Conservation (phyloP, 2,113 vertebrate species). For the Peromyscus californicus region DNA sequence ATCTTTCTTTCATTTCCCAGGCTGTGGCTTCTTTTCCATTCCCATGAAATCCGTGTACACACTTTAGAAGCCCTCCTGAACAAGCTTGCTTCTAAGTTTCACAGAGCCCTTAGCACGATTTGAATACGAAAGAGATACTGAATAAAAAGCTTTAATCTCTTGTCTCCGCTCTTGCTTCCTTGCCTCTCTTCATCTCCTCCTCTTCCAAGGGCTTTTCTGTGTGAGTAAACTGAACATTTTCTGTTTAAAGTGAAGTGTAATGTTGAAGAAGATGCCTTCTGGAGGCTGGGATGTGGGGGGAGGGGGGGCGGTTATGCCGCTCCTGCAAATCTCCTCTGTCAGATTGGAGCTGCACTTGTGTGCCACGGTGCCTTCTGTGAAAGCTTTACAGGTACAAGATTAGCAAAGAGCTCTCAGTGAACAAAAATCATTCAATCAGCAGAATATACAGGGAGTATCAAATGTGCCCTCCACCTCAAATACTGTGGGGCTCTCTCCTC, state of each 20-base stretch:
- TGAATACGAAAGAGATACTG: conserved; percentile 95
- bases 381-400: conserved; percentile 95
- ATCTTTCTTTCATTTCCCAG: conserved; percentile 92
- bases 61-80: conserved; percentile 93
- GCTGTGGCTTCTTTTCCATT: conserved; percentile 91
- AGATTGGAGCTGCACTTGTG: conserved; percentile 87
- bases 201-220: conserved; percentile 90
- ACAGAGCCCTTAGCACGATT: conserved; percentile 92
- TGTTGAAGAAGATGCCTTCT: conserved; percentile 85
- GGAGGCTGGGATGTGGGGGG: conserved; percentile 81
- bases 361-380: conserved; percentile 84
- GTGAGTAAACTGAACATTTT: conserved; percentile 90
- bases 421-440: conserved; percentile 95
- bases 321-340: conserved; percentile 85
- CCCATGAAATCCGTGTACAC: conserved; percentile 93
- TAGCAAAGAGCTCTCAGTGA: conserved; percentile 90
- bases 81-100: conserved; percentile 93
- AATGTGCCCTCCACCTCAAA: conserved; percentile 94
- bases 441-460: conserved; percentile 94
- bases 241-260: conserved; percentile 90
- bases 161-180: conserved; percentile 89
- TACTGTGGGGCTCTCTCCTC: conserved; percentile 93
- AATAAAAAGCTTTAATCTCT: conserved; percentile 95
- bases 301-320: conserved; percentile 55
- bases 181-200: conserved; percentile 89